Conservation (phyloP, 2,888 invertebrate genomes). For the Penaeus monodon region DNA sequence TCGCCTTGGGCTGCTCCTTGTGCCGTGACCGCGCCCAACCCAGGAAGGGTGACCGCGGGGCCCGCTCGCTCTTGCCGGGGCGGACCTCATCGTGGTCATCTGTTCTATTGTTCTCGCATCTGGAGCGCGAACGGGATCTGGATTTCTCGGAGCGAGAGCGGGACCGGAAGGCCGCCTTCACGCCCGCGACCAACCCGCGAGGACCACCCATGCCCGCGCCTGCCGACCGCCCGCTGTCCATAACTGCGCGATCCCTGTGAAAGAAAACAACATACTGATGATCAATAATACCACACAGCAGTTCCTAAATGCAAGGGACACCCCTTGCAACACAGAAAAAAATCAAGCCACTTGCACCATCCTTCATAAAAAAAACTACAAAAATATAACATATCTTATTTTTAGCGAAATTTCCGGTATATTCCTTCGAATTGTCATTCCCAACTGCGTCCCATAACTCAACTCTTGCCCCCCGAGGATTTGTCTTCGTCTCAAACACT, state of each 20-base stretch:
- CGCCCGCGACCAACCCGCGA: constrained; percentile 34
- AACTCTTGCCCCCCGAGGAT: no score
- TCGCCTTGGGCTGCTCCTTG: constrained; percentile 22
- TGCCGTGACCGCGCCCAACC: constrained; percentile 41
- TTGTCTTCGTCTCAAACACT: no score
- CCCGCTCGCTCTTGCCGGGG: constrained; percentile 10
- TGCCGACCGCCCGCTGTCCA: constrained; percentile 31
- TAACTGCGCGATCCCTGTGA: constrained; percentile 31
- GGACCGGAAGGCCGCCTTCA: constrained; percentile 25
- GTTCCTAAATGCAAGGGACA: background rate
- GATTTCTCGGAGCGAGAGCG: background rate
- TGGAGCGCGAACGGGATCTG: constrained; percentile 15
- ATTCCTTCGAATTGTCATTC: no score
- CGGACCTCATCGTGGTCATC: background rate
- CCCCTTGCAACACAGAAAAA: background rate
- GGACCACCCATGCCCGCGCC: constrained; percentile 36
- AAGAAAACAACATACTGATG: background rate
- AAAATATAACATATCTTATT: no score
- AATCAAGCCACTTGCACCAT: background rate
- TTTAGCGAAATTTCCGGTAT: no score
- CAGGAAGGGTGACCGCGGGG: constrained; percentile 35
- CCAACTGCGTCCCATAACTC: no score
- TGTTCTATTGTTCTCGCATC: background rate
- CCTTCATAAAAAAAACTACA: no score
- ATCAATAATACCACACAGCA: background rate